phyloP scores from a whole-genome alignment of 2,888 invertebrate species.

The Callyntrura guangdongensis region DNA sequence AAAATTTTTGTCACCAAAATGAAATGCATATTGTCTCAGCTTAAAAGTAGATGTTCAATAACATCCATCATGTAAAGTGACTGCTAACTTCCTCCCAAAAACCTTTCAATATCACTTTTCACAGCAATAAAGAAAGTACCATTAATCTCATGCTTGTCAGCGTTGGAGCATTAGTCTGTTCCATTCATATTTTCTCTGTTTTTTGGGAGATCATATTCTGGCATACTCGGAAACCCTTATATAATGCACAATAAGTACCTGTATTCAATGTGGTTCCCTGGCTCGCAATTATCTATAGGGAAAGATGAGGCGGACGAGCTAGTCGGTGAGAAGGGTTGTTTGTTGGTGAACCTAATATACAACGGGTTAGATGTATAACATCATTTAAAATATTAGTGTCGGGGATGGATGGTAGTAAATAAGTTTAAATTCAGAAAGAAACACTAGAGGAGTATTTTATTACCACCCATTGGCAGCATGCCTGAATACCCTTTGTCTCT shows the following conservation, averaged over 20 bases:
- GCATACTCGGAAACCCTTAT: background rate
- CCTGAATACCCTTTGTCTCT: conserved; percentile 55
- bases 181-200: conserved; percentile 42
- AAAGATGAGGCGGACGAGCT: background rate
- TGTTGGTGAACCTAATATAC: background rate
- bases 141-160: conserved; percentile 78
- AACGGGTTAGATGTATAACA: conserved; percentile 48
- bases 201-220: conserved; percentile 15
- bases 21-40: conserved; percentile 53
- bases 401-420: conserved; percentile 37
- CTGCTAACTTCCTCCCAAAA: conserved; percentile 69
- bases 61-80: conserved; percentile 77
- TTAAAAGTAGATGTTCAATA: conserved; percentile 48
- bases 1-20: conserved; percentile 60
- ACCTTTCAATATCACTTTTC: conserved; percentile 77
- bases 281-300: conserved; percentile 15
- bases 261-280: background rate
- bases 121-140: conserved; percentile 74
- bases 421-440: conserved; percentile 37
- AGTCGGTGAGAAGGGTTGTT: conserved; percentile 31
- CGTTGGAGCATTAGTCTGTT: conserved; percentile 67
- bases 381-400: conserved; percentile 67
- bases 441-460: conserved; percentile 56
- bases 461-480: conserved; percentile 68
- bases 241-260: conserved; percentile 20